These are phyloP conservation scores for Scopus umbretta DNA, from an alignment of 2,113 vertebrate genomes.

Conservation along the genomic window DNA sequence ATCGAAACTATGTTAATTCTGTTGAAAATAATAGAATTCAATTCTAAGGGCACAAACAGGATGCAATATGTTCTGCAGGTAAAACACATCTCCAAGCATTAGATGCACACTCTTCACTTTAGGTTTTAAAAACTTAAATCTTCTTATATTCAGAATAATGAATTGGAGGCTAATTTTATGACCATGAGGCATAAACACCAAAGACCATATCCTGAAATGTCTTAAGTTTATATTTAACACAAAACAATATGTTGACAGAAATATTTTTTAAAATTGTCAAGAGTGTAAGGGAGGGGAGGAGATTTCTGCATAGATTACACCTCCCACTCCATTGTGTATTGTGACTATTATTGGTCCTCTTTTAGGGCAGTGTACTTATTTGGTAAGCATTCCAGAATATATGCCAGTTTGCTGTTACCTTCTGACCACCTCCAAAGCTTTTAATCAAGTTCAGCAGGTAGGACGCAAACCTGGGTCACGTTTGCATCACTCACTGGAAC, in stretches of 20 bases:
- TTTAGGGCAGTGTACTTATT: neutral
- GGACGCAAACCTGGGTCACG: neutral
- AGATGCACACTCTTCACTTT: neutral
- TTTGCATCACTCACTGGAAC: accelerated
- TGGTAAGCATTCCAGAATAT: neutral
- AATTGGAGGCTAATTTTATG: neutral
- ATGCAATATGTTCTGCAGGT: neutral
- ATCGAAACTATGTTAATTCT: neutral
- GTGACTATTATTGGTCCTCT: neutral
- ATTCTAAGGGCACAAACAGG: neutral
- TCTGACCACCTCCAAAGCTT: neutral
- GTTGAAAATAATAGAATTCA: neutral
- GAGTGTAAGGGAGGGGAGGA: neutral
- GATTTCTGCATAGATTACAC: neutral
- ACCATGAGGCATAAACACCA: neutral
- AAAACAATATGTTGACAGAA: neutral
- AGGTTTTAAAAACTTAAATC: neutral
- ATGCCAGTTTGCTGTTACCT: neutral
- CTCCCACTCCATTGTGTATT: neutral
- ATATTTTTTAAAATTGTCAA: neutral
- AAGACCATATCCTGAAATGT: neutral
- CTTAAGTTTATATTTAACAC: neutral
- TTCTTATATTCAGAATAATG: neutral
- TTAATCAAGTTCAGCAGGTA: neutral
- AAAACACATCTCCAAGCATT: neutral